Evolutionary conservation across 2,797 vertebrate species (phyloP), one percentile per base, ranked within the genome.

Genomic region (Eidolon dupreanum): DNA sequence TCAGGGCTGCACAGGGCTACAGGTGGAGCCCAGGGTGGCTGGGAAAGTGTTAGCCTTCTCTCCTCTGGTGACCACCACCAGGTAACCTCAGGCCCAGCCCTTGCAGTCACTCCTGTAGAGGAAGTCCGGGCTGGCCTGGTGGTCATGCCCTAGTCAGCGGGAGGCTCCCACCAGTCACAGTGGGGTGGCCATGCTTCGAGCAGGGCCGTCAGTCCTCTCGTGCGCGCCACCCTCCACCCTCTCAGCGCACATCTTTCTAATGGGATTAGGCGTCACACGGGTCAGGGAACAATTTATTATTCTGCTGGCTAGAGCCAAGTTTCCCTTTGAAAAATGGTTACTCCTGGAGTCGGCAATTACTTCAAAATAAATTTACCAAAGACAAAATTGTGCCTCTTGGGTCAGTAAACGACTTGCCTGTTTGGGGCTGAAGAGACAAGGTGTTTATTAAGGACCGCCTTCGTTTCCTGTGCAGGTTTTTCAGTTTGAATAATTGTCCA

Each of bases 401-500:
- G 99, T 99, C 99, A 99, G 99, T 99, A 99, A 99, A 99, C 98
- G 99, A 99, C 99, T 99, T 99, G 99, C 99, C 99, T 99, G 99
- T 99, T 99, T 99, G 99, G 99, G 95, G 99, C 99, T 99, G 98
- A 99, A 99, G 99, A 99, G 99, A 99, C 99, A 99, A 99, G 99
- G 99, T 99, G 99, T 99, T 99, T 99, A 99, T 99, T 99, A 99
- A 99, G 99, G 99, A 99, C 99, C 99, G 99, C 99, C 99, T 99
- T 99, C 99, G 98, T 99, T 99, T 99, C 99, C 99, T 99, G 99
- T 98, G 99, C 99, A 99, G 99, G 99, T 99, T 99, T 99, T 99
- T 99, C 99, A 99, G 99, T 99, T 99, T 99, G 99, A 99, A 99
- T 99, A 99, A 99, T 99, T 99, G 99, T 99, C 99, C 99, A 99